Evolutionary conservation across 2,888 invertebrate species (phyloP).

Genomic region (Tenthredo livida): DNA sequence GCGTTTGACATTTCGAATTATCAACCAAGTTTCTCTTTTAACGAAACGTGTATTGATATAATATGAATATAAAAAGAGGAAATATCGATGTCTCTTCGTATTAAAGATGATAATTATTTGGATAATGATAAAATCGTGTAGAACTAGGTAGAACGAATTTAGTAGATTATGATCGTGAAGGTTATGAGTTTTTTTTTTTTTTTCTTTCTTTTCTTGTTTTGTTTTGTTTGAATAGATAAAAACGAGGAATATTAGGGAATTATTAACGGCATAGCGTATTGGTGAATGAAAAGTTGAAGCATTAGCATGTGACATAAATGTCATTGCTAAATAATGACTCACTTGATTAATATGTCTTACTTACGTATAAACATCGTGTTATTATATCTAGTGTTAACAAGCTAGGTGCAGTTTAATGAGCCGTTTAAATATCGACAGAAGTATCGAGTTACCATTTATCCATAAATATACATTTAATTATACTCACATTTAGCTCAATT

Average conservation of each 20-base stretch:
- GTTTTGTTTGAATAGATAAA: background rate
- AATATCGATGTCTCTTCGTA: background rate
- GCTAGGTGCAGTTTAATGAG: background rate
- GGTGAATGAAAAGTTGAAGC: conserved; percentile 58
- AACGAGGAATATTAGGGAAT: background rate
- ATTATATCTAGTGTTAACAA: background rate
- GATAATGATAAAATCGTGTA: background rate
- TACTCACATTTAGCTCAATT: conserved; percentile 47
- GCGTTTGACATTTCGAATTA: conserved; percentile 31
- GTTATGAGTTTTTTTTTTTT: background rate
- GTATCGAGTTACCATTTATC: background rate
- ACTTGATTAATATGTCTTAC: conserved; percentile 48
- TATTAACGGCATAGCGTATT: conserved; percentile 17
- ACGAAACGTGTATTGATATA: background rate
- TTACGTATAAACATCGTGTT: conserved; percentile 15
- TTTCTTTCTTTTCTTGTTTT: too few species aligned
- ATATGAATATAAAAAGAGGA: background rate
- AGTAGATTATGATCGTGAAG: background rate
- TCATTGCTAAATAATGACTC: conserved; percentile 66
- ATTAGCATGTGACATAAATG: conserved; percentile 62
- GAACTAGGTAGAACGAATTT: background rate
- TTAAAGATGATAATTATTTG: background rate
- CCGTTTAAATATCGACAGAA: background rate
- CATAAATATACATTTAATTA: conserved; percentile 11
- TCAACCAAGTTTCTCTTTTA: conserved; percentile 21